Evolutionary conservation across 2,113 vertebrate species (phyloP).

Genomic region (Anarrhichthys ocellatus): DNA sequence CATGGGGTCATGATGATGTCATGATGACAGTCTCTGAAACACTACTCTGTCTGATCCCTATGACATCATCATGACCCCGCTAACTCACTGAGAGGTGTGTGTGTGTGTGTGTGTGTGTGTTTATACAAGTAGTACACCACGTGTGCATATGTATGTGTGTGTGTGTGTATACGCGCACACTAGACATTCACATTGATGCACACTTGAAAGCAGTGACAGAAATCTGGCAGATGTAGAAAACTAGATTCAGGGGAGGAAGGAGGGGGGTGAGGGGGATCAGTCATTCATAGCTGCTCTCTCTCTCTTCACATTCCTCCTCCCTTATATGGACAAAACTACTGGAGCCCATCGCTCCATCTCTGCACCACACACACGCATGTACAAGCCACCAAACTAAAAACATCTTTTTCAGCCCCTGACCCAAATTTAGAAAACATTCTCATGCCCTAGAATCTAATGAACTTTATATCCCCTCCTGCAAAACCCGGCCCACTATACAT

Average conservation of each 20-base stretch:
- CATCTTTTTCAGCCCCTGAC: slow-evolving; percentile 13
- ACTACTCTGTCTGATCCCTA: neutral
- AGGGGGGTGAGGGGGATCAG: slow-evolving; percentile 66
- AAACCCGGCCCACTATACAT: neutral
- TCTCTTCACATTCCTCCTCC: slow-evolving; percentile 79
- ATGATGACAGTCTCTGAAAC: slow-evolving; percentile 10
- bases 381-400: slow-evolving; percentile 33
- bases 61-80: neutral
- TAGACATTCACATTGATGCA: slow-evolving; percentile 12
- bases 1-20: slow-evolving; percentile 53
- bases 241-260: slow-evolving; percentile 17
- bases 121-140: neutral
- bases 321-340: slow-evolving; percentile 84
- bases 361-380: slow-evolving; percentile 24
- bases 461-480: neutral
- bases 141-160: neutral
- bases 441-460: slow-evolving; percentile 7
- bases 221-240: slow-evolving; percentile 35
- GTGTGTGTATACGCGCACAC: neutral
- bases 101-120: slow-evolving; percentile 41
- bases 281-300: slow-evolving; percentile 76
- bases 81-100: slow-evolving; percentile 6
- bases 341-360: slow-evolving; percentile 62
- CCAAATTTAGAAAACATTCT: slow-evolving; percentile 12
- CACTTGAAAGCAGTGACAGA: slow-evolving; percentile 20